Evolutionary conservation across 2,797 vertebrate genomes (phyloP).

Genomic region (Darevskia mixta): DNA sequence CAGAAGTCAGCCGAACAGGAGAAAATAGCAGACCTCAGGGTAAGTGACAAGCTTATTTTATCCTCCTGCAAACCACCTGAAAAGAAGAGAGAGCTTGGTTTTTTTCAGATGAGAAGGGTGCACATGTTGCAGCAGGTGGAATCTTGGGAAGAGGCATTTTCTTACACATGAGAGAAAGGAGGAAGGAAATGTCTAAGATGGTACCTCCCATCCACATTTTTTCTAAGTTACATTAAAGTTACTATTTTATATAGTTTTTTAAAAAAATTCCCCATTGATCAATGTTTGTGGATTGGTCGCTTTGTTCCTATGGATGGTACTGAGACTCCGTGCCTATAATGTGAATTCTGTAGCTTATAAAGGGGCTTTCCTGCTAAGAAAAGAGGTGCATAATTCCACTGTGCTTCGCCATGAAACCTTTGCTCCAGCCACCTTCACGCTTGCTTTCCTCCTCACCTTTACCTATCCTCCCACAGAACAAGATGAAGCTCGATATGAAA

Average conservation of each 20-base stretch:
- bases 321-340: too few species aligned
- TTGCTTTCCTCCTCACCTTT: background rate
- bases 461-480: conserved; percentile 64
- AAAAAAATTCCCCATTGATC: background rate
- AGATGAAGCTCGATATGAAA: conserved; percentile 78
- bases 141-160: background rate
- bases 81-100: background rate
- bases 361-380: background rate
- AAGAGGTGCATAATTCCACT: background rate
- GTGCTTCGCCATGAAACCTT: background rate
- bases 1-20: conserved; percentile 77
- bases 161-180: background rate
- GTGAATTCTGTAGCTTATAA: background rate
- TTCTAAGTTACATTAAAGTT: background rate
- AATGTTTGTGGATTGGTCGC: background rate
- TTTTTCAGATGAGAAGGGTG: background rate
- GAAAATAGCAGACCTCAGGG: conserved; percentile 77
- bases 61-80: background rate
- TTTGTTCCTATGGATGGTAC: background rate
- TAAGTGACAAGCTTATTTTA: conserved; percentile 30
- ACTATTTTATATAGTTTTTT: too few species aligned
- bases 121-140: background rate
- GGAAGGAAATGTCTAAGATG: background rate
- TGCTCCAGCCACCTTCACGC: background rate
- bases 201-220: background rate